A percentile compares a stretch with the other conserved stretches of the same genome.
phyloP scores from a whole-genome alignment of 2,797 vertebrate species.

The Phrynocephalus forsythii region DNA sequence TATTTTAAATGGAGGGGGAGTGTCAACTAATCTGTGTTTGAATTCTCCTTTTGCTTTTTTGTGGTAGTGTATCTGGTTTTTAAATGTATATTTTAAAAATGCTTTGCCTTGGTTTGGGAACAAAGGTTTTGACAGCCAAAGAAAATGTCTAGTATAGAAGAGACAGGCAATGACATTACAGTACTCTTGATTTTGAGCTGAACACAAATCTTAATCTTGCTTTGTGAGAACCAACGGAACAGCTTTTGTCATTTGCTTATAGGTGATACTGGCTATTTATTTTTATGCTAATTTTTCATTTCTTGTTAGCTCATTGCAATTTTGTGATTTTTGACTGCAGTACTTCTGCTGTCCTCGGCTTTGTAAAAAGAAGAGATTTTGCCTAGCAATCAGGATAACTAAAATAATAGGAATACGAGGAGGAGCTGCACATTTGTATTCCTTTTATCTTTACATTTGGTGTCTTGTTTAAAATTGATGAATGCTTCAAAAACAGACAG shows the following conservation, averaged over 20 bases:
- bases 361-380: neutral
- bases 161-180: conserved; percentile 43
- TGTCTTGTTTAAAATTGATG: conserved; percentile 29
- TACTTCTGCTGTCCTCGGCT: neutral
- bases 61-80: conserved; percentile 53
- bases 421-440: conserved; percentile 7
- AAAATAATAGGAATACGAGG: neutral
- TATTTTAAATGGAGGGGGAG: conserved; percentile 22
- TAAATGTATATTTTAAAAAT: conserved; percentile 46
- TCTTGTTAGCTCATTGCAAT: conserved; percentile 42
- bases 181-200: conserved; percentile 51
- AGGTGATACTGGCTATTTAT: conserved; percentile 63
- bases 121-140: conserved; percentile 78
- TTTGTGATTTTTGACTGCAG: neutral
- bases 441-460: conserved; percentile 25
- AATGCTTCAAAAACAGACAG: neutral
- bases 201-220: conserved; percentile 22
- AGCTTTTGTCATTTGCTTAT: conserved; percentile 45
- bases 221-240: conserved; percentile 31
- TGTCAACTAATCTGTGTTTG: conserved; percentile 31
- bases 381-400: neutral
- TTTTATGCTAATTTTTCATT: conserved; percentile 42
- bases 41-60: conserved; percentile 49
- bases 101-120: conserved; percentile 68
- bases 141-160: conserved; percentile 59